Evolutionary conservation across 2,888 invertebrate species (phyloP), one percentile per base, ranked within the genome.

Genomic region (Lobophora halterata): DNA sequence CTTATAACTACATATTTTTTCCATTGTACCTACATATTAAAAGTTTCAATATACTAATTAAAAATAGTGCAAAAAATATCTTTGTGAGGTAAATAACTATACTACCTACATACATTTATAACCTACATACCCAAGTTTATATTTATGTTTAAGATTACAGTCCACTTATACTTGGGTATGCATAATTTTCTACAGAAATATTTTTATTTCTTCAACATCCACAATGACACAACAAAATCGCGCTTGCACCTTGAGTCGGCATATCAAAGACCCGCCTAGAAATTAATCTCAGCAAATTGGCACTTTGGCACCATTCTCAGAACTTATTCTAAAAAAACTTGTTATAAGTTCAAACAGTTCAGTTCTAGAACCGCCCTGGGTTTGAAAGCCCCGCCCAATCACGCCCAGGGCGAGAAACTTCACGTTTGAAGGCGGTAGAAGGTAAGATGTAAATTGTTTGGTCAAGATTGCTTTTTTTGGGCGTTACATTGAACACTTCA

Each of bases 251-350:
- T 67, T 64, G 61, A 52, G 58, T 54, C 66, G 62, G 63, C 61
- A 31, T 38, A 38, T 57, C 46, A 55, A 54, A 62, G 52, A 44
- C 55, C 56, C 54, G 58, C 59, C 47, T 44, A 44, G 44, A 60
- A 65, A 76, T 77, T 72, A 78, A 77, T 77, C 61, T 62, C 56
- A 61, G 68, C 77, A 77, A 86, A 81, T 81, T 79, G 75, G 61
- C 51, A 43, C 46, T 48, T 81, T 79, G 75, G 61, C 51, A 43
- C 46, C 49, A 20, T 72, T 70, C 71, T 52, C 17, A 39, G 69
- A 75, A 77, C 49, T n/a, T n/a, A n/a, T n/a, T n/a, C n/a, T n/a
- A n/a, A n/a, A n/a, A n/a, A n/a, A n/a, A n/a, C n/a, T 61, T 55
- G 63, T 68, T 66, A 53, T 31, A 53, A 64, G 51, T 56, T 60